Evolutionary conservation across 2,797 vertebrate species (phyloP).

Genomic region (Danionella dracula): DNA sequence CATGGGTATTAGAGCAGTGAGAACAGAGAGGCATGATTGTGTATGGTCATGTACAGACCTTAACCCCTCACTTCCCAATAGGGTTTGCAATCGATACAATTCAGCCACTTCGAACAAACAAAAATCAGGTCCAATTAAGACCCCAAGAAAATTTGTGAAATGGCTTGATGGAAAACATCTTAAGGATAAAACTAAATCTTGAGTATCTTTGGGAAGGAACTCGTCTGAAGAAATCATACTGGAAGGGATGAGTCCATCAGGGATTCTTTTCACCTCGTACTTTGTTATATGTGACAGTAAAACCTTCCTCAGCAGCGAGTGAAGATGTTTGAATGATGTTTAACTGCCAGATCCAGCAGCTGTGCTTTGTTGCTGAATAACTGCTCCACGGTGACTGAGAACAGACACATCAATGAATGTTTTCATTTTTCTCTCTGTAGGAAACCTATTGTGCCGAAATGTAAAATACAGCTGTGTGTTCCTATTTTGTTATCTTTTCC

Average conservation of each 20-base stretch:
- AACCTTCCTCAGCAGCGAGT: not conserved
- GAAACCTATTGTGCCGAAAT: slow-evolving; percentile 3
- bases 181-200: not conserved
- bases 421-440: slow-evolving; percentile 23
- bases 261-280: slow-evolving; percentile 2
- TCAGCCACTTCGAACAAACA: slow-evolving; percentile 41
- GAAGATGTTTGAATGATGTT: slow-evolving; percentile 12
- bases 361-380: slow-evolving; percentile 28
- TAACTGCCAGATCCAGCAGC: slow-evolving; percentile 29
- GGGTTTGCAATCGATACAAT: slow-evolving; percentile 22
- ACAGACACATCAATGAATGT: slow-evolving; percentile 22
- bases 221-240: not conserved
- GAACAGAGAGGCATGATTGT: slow-evolving; percentile 34
- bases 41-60: slow-evolving; percentile 10
- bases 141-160: slow-evolving; percentile 5
- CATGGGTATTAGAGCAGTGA: slow-evolving; percentile 34
- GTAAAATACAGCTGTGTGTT: not conserved
- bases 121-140: slow-evolving; percentile 37
- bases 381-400: slow-evolving; percentile 21
- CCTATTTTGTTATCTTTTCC: not conserved
- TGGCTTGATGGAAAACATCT: not conserved
- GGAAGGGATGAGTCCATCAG: not conserved
- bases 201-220: not conserved
- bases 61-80: slow-evolving; percentile 24
- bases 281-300: slow-evolving; percentile 24